Evolutionary conservation across 1,140 invertebrate species (phyloP), one percentile per base, ranked within the genome.

Genomic region (Monochamus saltuarius): DNA sequence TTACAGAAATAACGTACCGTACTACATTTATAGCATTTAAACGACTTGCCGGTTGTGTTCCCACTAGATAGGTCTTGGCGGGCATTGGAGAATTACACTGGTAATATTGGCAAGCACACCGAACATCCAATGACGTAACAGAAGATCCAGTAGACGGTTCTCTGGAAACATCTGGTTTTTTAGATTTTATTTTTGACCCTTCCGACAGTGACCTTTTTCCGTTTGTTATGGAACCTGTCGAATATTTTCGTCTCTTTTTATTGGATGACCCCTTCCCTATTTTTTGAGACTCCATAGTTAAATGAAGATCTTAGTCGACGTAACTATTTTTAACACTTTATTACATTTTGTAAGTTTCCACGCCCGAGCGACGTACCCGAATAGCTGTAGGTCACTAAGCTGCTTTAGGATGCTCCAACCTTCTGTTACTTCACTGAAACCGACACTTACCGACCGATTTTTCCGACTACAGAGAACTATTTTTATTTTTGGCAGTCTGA

Each of bases 51-150:
- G 71, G 71, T 22, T 65, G 56, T 1, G 60, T 59, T 16, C 60
- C 61, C 43, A 63, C 55, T 8, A 50, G 36, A 35, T 37, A 60
- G 11, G 50, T 46, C 8, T 64, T 62, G 16, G 71, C 71, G 46
- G 89, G 89, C 62, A 91, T 78, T 67, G 89, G 75, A 56, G 87
- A 89, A 73, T 90, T 87, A 71, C 85, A 85, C 79, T 89, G 85
- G 78, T 86, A 92, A 80, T 86, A 91, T 80, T 92, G 90, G 80
- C 90, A 91, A 59, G 82, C 90, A 77, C 90, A 92, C 57, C 89
- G 86, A 42, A 92, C 90, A 74, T 91, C 89, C 69, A 85, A 80
- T 39, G 87, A 85, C 69, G 82, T 82, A 60, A 84, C 82, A 68
- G 86, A 86, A 53, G 86, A 85, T 68, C 86, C 85, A 68, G 82